phyloP scores from a whole-genome alignment of 2,797 vertebrate species.

The Psittacula echo region DNA sequence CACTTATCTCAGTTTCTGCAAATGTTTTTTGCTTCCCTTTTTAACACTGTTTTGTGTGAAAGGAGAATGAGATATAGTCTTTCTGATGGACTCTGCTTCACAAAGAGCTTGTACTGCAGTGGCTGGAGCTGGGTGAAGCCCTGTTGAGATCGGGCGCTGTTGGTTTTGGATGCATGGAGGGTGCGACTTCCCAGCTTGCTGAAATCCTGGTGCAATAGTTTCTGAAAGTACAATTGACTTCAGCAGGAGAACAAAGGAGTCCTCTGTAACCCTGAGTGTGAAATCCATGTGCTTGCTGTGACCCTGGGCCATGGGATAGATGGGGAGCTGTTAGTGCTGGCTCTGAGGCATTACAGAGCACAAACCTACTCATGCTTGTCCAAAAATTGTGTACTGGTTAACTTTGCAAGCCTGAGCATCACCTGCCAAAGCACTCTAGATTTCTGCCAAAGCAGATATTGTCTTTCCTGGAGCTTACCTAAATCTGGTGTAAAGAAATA shows the following conservation, averaged over 20 bases:
- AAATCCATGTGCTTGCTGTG: not conserved
- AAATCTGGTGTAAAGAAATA: not conserved
- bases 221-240: not conserved
- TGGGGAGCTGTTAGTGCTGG: accelerated
- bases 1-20: not conserved
- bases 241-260: not conserved
- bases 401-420: not conserved
- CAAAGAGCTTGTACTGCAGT: not conserved
- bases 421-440: not conserved
- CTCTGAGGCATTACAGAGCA: not conserved
- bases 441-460: not conserved
- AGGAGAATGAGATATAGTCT: accelerated
- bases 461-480: not conserved
- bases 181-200: accelerated
- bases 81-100: not conserved
- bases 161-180: not conserved
- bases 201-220: not conserved
- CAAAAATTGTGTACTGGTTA: not conserved
- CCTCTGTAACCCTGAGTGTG: not conserved
- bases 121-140: not conserved
- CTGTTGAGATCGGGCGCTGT: accelerated
- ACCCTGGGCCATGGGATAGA: not conserved
- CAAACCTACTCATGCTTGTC: accelerated
- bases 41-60: not conserved
- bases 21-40: not conserved